A percentile compares a stretch with the other conserved stretches of the same genome.
These are phyloP conservation scores for Drosophila meridiana DNA, from an alignment of 2,888 invertebrate genomes.

Conservation along the genomic window DNA sequence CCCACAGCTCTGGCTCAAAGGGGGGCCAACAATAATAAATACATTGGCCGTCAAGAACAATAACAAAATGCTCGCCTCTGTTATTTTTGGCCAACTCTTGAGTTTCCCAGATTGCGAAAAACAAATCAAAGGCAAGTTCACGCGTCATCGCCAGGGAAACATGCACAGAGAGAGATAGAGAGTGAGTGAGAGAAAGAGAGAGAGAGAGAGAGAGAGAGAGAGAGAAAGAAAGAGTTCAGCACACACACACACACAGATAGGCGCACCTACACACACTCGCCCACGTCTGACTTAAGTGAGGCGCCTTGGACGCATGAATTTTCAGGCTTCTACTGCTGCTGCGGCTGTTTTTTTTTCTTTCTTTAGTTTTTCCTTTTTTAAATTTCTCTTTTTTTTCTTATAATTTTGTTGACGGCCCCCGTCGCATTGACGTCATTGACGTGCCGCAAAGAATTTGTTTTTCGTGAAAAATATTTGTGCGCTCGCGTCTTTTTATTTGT, in stretches of 20 bases:
- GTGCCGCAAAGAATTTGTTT: conserved; percentile 75
- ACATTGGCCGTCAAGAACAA: conserved; percentile 21
- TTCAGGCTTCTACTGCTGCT: conserved; percentile 17
- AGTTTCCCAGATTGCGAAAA: conserved; percentile 47
- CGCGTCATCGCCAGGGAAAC: conserved; percentile 71
- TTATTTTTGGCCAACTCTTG: conserved; percentile 68
- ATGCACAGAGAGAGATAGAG: background rate
- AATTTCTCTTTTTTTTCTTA: conserved; percentile 16
- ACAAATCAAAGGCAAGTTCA: conserved; percentile 79
- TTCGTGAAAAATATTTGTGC: conserved; percentile 74
- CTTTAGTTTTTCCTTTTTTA: background rate
- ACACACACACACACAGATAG: conserved; percentile 6
- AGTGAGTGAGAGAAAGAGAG: background rate
- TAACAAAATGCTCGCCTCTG: conserved; percentile 39
- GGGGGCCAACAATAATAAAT: conserved; percentile 47
- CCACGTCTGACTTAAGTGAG: conserved; percentile 32
- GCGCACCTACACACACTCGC: conserved; percentile 22
- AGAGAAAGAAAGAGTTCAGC: background rate
- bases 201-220: background rate
- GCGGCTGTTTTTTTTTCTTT: conserved; percentile 13
- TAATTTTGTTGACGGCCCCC: conserved; percentile 58
- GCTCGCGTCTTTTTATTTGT: conserved; percentile 45
- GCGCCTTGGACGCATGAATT: conserved; percentile 33
- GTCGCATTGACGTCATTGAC: conserved; percentile 78
- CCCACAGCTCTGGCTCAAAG: conserved; percentile 3